Evolutionary conservation across 2,797 vertebrate species (phyloP).

Genomic region (Adelosebastes latens): DNA sequence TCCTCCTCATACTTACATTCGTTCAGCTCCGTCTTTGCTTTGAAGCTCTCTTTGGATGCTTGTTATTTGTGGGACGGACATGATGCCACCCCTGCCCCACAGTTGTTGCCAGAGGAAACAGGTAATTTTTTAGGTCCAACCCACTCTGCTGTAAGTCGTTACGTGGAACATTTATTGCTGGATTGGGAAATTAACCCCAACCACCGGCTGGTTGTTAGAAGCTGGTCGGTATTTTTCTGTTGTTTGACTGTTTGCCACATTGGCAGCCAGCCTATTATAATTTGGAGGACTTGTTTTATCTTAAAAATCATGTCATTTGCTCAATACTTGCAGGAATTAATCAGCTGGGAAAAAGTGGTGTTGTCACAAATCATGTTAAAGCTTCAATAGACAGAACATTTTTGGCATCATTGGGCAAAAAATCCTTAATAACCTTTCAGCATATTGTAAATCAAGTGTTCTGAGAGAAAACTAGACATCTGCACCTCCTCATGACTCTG

Average conservation of each 20-base stretch:
- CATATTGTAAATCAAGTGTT: too few species aligned
- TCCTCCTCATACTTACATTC: conserved; percentile 39
- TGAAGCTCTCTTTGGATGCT: conserved; percentile 33
- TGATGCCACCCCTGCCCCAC: not conserved
- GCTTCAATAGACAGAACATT: too few species aligned
- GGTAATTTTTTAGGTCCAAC: not conserved
- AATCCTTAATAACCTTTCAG: too few species aligned
- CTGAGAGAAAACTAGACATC: too few species aligned
- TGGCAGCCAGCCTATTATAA: not conserved
- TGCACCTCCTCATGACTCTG: too few species aligned
- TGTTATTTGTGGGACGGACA: conserved; percentile 52
- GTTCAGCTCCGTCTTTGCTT: conserved; percentile 20
- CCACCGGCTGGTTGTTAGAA: conserved; percentile 6
- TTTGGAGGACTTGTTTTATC: conserved; percentile 5
- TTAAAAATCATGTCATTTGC: not conserved
- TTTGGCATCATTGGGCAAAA: too few species aligned
- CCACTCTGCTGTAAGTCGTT: conserved; percentile 28
- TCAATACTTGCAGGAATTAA: not conserved
- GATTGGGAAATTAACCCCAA: conserved; percentile 40
- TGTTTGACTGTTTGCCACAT: conserved; percentile 14
- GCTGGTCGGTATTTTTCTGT: conserved; percentile 1
- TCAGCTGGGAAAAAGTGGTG: too few species aligned
- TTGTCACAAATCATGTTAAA: not conserved
- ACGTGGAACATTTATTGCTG: conserved; percentile 22
- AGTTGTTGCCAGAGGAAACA: conserved; percentile 9